These are phyloP conservation scores for Sebastes schlegelii DNA, from an alignment of 2,113 vertebrate species.

Conservation along the genomic window DNA sequence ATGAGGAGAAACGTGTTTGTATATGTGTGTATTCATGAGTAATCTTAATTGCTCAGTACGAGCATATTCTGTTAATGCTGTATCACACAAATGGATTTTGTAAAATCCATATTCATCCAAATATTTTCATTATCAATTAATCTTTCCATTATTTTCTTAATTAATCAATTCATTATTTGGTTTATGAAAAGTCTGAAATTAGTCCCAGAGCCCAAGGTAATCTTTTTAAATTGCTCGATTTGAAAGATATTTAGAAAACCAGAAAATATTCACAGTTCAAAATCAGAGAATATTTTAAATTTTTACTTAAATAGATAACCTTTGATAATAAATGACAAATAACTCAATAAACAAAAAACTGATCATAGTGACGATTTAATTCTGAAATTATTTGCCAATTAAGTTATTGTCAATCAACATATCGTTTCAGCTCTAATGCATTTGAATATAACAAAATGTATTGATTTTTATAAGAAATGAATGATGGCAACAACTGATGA, in stretches of 20 bases:
- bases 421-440: neutral
- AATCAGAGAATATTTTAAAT: neutral
- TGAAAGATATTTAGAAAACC: neutral
- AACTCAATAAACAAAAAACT: neutral
- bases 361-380: neutral
- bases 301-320: neutral
- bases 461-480: neutral
- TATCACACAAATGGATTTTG: neutral
- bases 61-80: neutral
- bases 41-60: neutral
- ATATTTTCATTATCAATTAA: neutral
- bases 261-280: neutral
- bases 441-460: neutral
- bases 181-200: neutral
- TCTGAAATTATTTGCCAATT: neutral
- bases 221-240: neutral
- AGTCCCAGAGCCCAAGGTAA: neutral
- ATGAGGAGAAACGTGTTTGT: slow-evolving; percentile 5
- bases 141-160: neutral
- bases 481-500: neutral
- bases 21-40: neutral
- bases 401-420: neutral
- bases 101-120: neutral
- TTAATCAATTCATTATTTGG: neutral
- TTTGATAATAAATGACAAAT: neutral